Evolutionary conservation across 2,797 vertebrate genomes (phyloP), one percentile per base, ranked within the genome.

Genomic region (Antennarius maculatus): DNA sequence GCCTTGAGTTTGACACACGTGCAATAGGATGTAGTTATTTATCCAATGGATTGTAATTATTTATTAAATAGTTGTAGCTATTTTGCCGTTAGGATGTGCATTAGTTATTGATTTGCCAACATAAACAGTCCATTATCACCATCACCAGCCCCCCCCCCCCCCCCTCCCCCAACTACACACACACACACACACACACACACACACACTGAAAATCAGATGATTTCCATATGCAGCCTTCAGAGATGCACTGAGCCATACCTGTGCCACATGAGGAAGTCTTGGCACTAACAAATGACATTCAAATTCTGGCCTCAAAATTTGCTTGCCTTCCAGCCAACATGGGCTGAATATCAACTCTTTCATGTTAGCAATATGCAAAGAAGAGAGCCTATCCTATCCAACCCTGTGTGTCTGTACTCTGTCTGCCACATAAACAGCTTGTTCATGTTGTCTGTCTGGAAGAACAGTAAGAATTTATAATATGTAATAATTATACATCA

Each of bases 301-400:
- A 99, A 99, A 99, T 97, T 83, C 54, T 92, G 91, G 89, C 96
- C 95, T 94, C 95, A 92, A 85, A 91, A 97, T 98, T 98, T 98
- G 96, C 88, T 92, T 96, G 93, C 84, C 77, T 90, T 88, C 92
- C 91, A 71, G 51, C 88, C 90, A 91, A 91, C 92, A 82, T 79
- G 80, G 91, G 90, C 82, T 71, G 85, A 79, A 91, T 92, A 92
- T 92, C 83, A 88, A 86, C 88, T 84, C 86, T 93, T 92, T 92
- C 85, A 93, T 95, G 93, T 95, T 94, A 92, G 93, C 90, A 56
- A 67, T 94, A 96, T 96, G 95, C 96, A 98, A 98, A 97, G 79
- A 29, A 59, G 54, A 74, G 76, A 74, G 85, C 82, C 66, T 76
- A 62, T 69, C 54, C 64, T 70, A 63, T 61, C 63, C 28, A 58